Percentiles rank a stretch among this genome's conserved stretches.
These are phyloP conservation scores for Lucilia cuprina DNA, from an alignment of 1,140 invertebrate species.

Conservation along the genomic window DNA sequence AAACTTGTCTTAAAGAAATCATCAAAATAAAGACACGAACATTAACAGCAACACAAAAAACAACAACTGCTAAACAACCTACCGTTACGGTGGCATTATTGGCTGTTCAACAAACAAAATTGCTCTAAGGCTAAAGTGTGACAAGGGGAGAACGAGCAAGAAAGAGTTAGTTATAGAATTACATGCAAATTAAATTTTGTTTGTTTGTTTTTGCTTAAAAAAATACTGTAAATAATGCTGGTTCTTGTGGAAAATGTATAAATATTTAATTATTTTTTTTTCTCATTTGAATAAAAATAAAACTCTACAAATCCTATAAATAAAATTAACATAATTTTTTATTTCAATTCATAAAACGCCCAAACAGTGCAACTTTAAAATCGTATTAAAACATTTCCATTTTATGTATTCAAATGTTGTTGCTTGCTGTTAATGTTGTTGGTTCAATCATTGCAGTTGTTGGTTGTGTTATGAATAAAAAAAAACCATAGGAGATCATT, in stretches of 20 bases:
- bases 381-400: background rate
- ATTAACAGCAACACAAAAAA: background rate
- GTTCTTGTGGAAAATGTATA: background rate
- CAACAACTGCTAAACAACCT: background rate
- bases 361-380: background rate
- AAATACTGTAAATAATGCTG: background rate
- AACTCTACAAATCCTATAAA: background rate
- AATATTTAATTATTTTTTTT: background rate
- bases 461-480: background rate
- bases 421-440: background rate
- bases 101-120: background rate
- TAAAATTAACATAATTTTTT: background rate
- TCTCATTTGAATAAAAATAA: background rate
- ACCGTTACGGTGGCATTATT: background rate
- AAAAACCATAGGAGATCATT: background rate
- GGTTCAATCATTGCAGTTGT: background rate
- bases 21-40: background rate
- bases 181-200: no score
- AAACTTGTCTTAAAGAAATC: background rate
- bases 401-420: background rate
- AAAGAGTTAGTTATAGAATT: background rate
- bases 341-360: background rate
- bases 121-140: background rate
- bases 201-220: no score
- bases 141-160: background rate